Conservation (phyloP, 2,797 vertebrate species). For the Phoeniculus purpureus region DNA sequence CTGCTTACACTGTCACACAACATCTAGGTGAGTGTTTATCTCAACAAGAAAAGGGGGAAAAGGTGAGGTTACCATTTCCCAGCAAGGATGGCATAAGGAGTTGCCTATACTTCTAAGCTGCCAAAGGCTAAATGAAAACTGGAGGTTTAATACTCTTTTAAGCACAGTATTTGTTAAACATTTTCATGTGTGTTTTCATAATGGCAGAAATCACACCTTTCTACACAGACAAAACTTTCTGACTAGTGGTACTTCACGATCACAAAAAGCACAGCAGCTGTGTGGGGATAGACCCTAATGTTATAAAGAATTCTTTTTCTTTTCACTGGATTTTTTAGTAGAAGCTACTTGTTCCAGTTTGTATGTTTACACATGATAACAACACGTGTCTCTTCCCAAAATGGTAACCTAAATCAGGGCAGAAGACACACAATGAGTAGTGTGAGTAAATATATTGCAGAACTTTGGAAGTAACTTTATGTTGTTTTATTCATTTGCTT, state of each 20-base stretch:
- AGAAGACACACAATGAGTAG: not conserved
- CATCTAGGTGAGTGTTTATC: not conserved
- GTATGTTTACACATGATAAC: not conserved
- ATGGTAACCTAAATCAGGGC: not conserved
- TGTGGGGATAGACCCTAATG: not conserved
- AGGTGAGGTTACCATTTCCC: not conserved
- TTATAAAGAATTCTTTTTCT: not conserved
- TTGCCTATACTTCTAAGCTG: not conserved
- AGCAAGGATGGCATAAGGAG: not conserved
- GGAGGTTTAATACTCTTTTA: not conserved
- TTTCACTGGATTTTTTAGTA: not conserved
- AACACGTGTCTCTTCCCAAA: not conserved
- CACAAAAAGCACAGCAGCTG: not conserved
- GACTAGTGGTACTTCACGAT: not conserved
- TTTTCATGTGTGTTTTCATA: not conserved
- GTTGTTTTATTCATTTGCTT: slow-evolving; percentile 36
- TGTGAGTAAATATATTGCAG: not conserved
- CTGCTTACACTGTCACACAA: not conserved
- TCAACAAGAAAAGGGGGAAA: slow-evolving; percentile 11
- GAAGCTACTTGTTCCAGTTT: not conserved
- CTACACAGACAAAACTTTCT: not conserved
- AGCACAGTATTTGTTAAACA: not conserved
- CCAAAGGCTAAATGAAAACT: not conserved
- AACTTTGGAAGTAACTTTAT: slow-evolving; percentile 20
- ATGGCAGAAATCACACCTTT: not conserved